These are phyloP conservation scores for Dasypolia templi DNA, from an alignment of 2,888 invertebrate genomes.

Conservation along the genomic window DNA sequence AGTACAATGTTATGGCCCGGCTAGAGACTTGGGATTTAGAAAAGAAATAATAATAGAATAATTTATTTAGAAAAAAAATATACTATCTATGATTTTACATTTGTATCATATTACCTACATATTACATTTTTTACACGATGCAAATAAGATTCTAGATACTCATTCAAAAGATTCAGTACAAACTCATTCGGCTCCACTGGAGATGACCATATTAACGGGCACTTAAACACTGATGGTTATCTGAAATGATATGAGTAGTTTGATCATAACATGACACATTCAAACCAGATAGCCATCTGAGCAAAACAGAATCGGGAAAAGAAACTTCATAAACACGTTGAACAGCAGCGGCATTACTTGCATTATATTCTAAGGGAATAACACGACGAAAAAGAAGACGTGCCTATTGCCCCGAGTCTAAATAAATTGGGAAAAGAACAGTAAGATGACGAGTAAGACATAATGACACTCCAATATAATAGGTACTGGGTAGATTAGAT, in stretches of 20 bases:
- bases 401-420: background rate
- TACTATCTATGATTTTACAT: too few species aligned
- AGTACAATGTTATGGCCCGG: too few species aligned
- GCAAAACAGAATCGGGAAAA: background rate
- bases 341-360: background rate
- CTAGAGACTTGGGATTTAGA: too few species aligned
- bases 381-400: background rate
- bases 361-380: background rate
- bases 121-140: too few species aligned
- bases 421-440: background rate
- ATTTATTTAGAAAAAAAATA: too few species aligned
- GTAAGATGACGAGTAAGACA: background rate
- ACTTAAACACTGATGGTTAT: conserved; percentile 66
- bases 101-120: too few species aligned
- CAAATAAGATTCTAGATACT: background rate
- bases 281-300: background rate
- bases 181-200: conserved; percentile 67
- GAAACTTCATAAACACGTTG: background rate
- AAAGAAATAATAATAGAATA: too few species aligned
- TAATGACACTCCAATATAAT: background rate
- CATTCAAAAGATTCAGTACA: conserved; percentile 39
- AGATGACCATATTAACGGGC: conserved; percentile 69
- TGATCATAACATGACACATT: background rate
- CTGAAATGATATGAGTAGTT: background rate
- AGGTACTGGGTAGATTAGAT: background rate